phyloP scores from a whole-genome alignment of 2,797 vertebrate genomes.

The Chelidonichthys spinosus region DNA sequence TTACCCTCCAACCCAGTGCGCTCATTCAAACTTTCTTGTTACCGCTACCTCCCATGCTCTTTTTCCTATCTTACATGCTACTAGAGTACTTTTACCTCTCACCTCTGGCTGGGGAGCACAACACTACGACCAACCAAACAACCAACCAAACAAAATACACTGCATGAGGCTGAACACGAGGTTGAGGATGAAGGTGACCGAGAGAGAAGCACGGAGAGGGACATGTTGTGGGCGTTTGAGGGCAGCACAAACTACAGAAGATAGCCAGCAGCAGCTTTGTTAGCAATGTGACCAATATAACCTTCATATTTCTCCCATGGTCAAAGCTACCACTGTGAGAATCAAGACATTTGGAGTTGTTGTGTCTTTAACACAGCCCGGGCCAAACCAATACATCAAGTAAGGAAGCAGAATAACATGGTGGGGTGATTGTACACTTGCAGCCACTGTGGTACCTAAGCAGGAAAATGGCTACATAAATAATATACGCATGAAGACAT shows the following conservation, averaged over 20 bases:
- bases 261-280: constrained; percentile 58
- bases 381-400: constrained; percentile 65
- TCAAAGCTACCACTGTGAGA: constrained; percentile 41
- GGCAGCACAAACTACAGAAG: constrained; percentile 55
- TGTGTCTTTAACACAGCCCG: constrained; percentile 57
- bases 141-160: constrained; percentile 41
- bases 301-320: constrained; percentile 34
- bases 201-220: constrained; percentile 40
- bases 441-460: constrained; percentile 18
- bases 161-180: constrained; percentile 22
- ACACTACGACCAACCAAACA: constrained; percentile 17
- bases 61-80: neutral
- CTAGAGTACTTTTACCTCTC: constrained; percentile 20
- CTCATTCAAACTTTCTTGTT: constrained; percentile 40
- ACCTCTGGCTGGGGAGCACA: constrained; percentile 26
- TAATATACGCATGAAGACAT: constrained; percentile 1
- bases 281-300: constrained; percentile 56
- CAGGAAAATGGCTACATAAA: constrained; percentile 7
- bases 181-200: constrained; percentile 37
- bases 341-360: constrained; percentile 59
- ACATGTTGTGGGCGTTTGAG: constrained; percentile 52
- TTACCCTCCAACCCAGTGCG: constrained; percentile 20
- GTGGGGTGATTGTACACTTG: constrained; percentile 38
- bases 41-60: constrained; percentile 18
- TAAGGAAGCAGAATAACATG: constrained; percentile 40